Base-by-base conservation (phyloP, 2,797 vertebrate genomes). In the Anisognathus igniventris region DNA sequence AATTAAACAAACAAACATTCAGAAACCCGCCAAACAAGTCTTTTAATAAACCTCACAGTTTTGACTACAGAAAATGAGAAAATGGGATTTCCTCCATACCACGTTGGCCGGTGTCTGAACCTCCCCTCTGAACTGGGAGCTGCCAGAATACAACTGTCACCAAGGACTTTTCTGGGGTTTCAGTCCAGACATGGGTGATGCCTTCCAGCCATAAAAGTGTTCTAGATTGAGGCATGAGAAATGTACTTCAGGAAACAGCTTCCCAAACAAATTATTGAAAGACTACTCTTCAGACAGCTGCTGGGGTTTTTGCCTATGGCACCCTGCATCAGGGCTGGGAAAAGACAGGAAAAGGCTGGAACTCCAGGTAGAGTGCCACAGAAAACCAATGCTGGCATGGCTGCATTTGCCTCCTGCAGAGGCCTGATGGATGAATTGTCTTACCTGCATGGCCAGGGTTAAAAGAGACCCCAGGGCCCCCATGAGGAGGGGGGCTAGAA, bases 331-430 rank as follows among this genome's bases (percentile, higher is more conserved):
- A 42, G 70, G 57, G 30, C 20, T 45, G 20, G 42, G 31, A 61
- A 39, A 62, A 66, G 30, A 53, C 2, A 25, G n/a, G 20, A 78
- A 44, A 67, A 64, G 8, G 14, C 44, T 61, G 16, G 22, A 71
- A 61, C 8, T n/a, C 15, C 47, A 35, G 18, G 5, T 9, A 5
- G 0, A 0, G 12, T 4, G 61, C 48, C 17, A 5, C 3, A 10
- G 35, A 35, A 12, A 58, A 13, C 5, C 9, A 11, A 1, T 7
- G 20, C 42, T 54, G 50, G 28, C 3, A 5, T 31, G 40, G 28
- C 23, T 33, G 48, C 17, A 6, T 47, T 33, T 5, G 0, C 67
- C 33, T 25, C 15, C 56, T 83, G 45, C 62, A 48, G 2, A 0
- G 30, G 35, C 7, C 33, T 50, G 42, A 16, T 2, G 54, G n/a